Base-by-base conservation (phyloP, 2,888 invertebrate genomes). In the Torymus texanus region DNA sequence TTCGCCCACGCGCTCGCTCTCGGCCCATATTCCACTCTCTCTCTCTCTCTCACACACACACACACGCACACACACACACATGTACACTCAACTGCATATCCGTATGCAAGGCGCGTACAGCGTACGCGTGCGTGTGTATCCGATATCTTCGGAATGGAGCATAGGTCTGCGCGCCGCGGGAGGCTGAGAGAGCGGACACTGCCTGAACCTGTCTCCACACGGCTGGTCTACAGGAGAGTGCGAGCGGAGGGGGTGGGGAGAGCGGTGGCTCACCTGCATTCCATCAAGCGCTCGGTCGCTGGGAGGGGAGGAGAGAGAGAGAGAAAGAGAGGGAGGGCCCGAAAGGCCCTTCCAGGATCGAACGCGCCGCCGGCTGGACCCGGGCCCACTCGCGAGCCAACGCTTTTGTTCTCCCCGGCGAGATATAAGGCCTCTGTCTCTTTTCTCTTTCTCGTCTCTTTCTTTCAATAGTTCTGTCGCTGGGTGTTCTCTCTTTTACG, bases 111-210 rank as follows among this genome's bases (percentile, higher is more conserved):
- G 41, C 21, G 24, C 61, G 41, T 13, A 11, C 14, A 51, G 18
- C 50, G 65, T 2, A 55, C 59, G 63, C 41, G 51, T 50, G 65
- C 10, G 51, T 12, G 13, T 50, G 66, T 68, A 87, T 88, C 86
- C 88, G 87, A 90, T 89, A 89, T 90, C 87, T 90, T 89, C 88
- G 86, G 89, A 88, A 89, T 87, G 88, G 89, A 85, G 84, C 87
- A 85, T 89, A 89, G 88, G 88, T 88, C 86, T 86, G 50, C 55
- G 51, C 84, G 82, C 79, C 84, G 71, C 68, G 56, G 76, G 76
- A 70, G 76, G 78, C 65, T 66, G 62, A 59, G 41, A 14, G 75
- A 75, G 84, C 86, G 86, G 87, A 87, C 88, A 87, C 86, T 86
- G 88, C 87, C 86, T 88, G 87, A 88, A 89, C 88, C 89, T 88